phyloP scores from a whole-genome alignment of 2,888 invertebrate genomes.

The Ennomos erosarius region DNA sequence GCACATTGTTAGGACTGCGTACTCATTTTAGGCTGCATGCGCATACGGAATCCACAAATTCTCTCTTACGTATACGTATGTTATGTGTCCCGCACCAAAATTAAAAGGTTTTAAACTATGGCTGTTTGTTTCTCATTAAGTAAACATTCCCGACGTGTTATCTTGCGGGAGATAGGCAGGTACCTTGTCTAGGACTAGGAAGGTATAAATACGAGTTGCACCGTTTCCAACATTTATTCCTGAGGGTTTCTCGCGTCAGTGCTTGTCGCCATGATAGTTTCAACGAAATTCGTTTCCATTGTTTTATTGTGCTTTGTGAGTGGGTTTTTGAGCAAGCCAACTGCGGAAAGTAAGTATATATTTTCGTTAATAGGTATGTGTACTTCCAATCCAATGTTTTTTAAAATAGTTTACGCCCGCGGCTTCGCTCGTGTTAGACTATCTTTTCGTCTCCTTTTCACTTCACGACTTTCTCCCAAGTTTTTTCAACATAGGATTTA shows the following conservation, averaged over 20 bases:
- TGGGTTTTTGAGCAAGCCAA: constrained; percentile 62
- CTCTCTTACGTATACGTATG: too few relatives aligned
- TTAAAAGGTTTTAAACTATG: constrained; percentile 59
- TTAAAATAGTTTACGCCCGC: too few relatives aligned
- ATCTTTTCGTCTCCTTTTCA: too few relatives aligned
- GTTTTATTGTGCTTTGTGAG: constrained; percentile 57
- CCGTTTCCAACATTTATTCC: constrained; percentile 69
- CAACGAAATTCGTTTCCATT: constrained; percentile 52
- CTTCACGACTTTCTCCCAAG: too few relatives aligned
- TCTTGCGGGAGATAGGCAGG: constrained; percentile 72
- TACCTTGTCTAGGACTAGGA: constrained; percentile 51
- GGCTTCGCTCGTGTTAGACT: too few relatives aligned
- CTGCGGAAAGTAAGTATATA: constrained; percentile 62
- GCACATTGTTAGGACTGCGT: too few relatives aligned
- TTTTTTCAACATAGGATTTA: too few relatives aligned
- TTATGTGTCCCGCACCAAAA: constrained; percentile 40
- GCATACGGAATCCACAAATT: too few relatives aligned
- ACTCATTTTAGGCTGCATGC: too few relatives aligned
- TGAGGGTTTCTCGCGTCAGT: constrained; percentile 45
- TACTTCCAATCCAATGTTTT: too few relatives aligned
- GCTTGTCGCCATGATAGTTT: constrained; percentile 51
- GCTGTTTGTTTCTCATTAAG: constrained; percentile 73
- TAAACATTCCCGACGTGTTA: constrained; percentile 79
- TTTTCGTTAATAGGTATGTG: background rate
- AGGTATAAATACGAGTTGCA: constrained; percentile 66